Evolutionary conservation across 1,140 invertebrate genomes (phyloP).

Genomic region (Drosophila dunni): DNA sequence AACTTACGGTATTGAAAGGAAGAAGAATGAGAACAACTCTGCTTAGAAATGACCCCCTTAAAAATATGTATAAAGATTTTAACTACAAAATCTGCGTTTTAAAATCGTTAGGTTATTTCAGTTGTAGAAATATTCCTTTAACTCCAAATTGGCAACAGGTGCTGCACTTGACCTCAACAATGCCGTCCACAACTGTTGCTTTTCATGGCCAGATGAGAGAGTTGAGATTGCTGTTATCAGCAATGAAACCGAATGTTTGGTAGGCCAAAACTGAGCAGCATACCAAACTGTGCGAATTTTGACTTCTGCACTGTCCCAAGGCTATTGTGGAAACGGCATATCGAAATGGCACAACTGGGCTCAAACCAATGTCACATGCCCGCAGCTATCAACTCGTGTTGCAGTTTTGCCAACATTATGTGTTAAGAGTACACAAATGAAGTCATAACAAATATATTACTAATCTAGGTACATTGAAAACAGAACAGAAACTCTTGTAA

Average conservation of each 20-base stretch:
- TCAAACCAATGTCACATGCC: neutral
- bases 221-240: neutral
- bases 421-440: too few species aligned
- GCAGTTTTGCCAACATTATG: neutral
- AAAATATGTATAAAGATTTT: too few species aligned
- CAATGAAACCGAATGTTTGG: conserved; percentile 1
- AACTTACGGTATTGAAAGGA: too few species aligned
- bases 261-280: conserved; percentile 5
- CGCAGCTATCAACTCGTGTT: neutral
- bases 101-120: too few species aligned
- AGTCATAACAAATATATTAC: too few species aligned
- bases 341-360: conserved; percentile 8
- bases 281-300: neutral
- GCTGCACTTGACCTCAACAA: neutral
- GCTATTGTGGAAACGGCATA: neutral
- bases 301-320: conserved; percentile 2
- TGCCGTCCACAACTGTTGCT: neutral
- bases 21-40: too few species aligned
- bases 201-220: neutral
- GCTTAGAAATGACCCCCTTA: too few species aligned
- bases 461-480: too few species aligned
- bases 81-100: too few species aligned
- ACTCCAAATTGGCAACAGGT: neutral
- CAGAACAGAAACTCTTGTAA: too few species aligned
- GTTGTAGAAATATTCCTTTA: too few species aligned